Conservation (phyloP, 2,113 vertebrate genomes). For the Camarhynchus parvulus region DNA sequence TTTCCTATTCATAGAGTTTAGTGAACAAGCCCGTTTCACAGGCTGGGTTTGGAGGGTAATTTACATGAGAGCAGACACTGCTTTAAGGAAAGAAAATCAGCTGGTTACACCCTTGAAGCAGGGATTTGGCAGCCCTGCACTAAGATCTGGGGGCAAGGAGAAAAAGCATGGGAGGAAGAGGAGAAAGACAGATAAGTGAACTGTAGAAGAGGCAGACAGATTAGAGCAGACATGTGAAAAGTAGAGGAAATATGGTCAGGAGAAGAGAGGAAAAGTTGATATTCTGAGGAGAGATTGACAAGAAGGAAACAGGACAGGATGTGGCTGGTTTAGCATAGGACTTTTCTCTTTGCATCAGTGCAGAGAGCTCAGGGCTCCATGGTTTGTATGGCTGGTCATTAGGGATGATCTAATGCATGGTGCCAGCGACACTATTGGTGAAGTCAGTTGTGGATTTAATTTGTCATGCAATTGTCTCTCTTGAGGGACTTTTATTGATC, state of each 20-base stretch:
- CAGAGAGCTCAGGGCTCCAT: not conserved
- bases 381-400: not conserved
- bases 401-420: not conserved
- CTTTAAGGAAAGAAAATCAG: conserved; percentile 25
- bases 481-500: not conserved
- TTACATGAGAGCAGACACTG: conserved; percentile 51
- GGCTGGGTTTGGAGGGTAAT: conserved; percentile 58
- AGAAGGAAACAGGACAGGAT: not conserved
- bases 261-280: not conserved
- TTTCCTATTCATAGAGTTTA: conserved; percentile 81
- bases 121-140: not conserved
- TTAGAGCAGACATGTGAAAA: not conserved
- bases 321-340: not conserved
- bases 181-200: not conserved
- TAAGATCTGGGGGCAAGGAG: not conserved
- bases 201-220: not conserved
- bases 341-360: not conserved
- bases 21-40: conserved; percentile 67
- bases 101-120: not conserved
- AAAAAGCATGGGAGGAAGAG: not conserved
- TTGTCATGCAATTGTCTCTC: not conserved
- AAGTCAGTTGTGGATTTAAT: not conserved
- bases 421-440: not conserved
- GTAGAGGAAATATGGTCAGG: not conserved
- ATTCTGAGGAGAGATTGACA: not conserved